Base-by-base conservation (phyloP, 2,113 vertebrate species). In the Bagarius yarrelli region DNA sequence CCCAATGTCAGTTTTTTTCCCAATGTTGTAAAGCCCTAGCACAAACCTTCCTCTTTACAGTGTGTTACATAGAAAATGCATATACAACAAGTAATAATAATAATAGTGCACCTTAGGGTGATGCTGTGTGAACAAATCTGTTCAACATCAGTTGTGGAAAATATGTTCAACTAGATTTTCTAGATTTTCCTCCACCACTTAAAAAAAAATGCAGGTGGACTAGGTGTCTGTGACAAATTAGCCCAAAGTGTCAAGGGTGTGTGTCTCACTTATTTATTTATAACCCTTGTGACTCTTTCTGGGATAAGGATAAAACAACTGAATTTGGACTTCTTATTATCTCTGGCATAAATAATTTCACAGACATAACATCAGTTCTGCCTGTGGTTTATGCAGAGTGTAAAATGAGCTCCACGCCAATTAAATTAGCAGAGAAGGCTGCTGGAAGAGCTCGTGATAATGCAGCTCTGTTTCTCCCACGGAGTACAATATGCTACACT, bases 381-480 rank as follows among this genome's bases (percentile, higher is more conserved):
- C 53, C 73, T 73, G 70, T 73, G 67, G 76, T 61, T 81, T 81
- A 78, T 81, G 59, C 72, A 75, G 78, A 73, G 78, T 81, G 78
- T 80, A 83, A 85, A 72, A 64, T 73, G 78, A 83, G 64, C 78
- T 61, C 73, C 61, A 74, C 9, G 18, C 59, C 81, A 81, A 85
- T 83, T 76, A 72, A 81, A 85, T 81, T 83, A 81, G 60, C n/a
- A 21, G 36, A 32, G n/a, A 70, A 47, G 40, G n/a, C 30, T 32
- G 61, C 70, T 76, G 57, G 56, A 78, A 78, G 67, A 67, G 81
- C 53, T 25, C 56, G 78, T 18, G 25, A 69, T 83, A 75, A 85
- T 83, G 84, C 56, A 78, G 78, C 61, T 74, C 80, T 75, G 74
- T 77, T 55, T 64, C 80, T 73, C 84, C 55, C 56, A 85, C 79